Evolutionary conservation across 2,888 invertebrate species (phyloP), one percentile per base, ranked within the genome.

Genomic region (Noctua fimbriata): DNA sequence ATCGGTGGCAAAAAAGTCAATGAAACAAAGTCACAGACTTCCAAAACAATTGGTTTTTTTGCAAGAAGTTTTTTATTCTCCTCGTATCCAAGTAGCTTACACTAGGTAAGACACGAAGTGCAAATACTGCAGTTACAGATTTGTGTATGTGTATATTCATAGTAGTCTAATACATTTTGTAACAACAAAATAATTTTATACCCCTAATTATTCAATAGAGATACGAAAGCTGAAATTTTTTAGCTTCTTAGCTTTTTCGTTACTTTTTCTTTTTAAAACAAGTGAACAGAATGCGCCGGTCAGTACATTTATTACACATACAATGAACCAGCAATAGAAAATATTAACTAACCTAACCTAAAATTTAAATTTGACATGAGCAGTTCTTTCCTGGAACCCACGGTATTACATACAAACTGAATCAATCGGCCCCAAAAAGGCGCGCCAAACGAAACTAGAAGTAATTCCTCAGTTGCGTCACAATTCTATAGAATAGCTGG

Each of bases 381-480:
- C n/a, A 58, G 6, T 60, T 36, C 0, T 47, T 58, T 47, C 7
- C 60, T 2, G 18, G 28, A 65, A 52, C n/a, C 3, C 41, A 1
- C 4, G 16, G 21, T 52, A 70, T 16, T 47, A 66, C 36, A 47
- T 21, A 49, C 1, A 69, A 80, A 69, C 28, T n/a, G 24, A 71
- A 49, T 55, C 16, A 63, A 24, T 69, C 28, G 69, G 58, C 63
- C 69, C 49, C 65, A 73, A 87, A 86, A 79, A 52, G 55, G 73
- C 73, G 65, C 69, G 66, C 52, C 67, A 76, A 76, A 81, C 69
- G 32, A 44, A 65, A 70, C 44, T 52, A 70, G 28, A 60, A 81
- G 66, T 67, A 84, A 81, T 80, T 88, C 84, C 80, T 88, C 77
- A 78, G 74, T 81, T 72, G 69, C 86, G 75, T 76, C 72, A 83